Evolutionary conservation across 92 coral and sea anemone genomes (phyloP).

Genomic region (Porites lobata): DNA sequence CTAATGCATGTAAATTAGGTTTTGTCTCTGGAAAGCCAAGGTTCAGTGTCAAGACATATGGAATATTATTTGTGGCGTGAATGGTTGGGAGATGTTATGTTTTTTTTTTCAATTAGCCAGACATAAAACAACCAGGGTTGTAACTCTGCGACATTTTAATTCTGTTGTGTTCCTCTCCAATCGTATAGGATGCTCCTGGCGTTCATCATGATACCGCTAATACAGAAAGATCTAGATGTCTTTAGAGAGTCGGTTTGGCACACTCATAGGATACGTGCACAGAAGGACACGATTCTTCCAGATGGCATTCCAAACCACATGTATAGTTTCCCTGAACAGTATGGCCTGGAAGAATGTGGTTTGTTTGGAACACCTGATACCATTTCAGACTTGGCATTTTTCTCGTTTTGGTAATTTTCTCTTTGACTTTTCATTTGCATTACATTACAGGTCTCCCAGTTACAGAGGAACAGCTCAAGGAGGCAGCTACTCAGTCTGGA

Average conservation of each 20-base stretch:
- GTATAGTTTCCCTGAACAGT: constrained; percentile 30
- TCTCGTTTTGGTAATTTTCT: not conserved
- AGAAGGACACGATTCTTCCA: constrained; percentile 28
- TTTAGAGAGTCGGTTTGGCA: constrained; percentile 37
- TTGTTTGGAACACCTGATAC: not conserved
- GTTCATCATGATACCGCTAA: constrained; percentile 33
- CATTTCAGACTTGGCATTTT: not conserved
- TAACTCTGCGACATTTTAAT: constrained; percentile 34
- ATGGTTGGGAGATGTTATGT: constrained; percentile 26
- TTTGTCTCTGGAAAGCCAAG: constrained; percentile 35
- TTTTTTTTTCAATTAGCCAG: constrained; percentile 10
- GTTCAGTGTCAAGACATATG: constrained; percentile 16
- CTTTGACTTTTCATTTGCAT: not conserved
- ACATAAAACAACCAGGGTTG: constrained; percentile 40
- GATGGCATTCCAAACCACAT: constrained; percentile 45
- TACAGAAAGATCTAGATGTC: constrained; percentile 28
- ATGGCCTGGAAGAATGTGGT: constrained; percentile 50
- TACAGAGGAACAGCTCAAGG: constrained; percentile 62
- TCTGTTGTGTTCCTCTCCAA: constrained; percentile 29
- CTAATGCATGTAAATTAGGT: not conserved
- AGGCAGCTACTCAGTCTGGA: constrained; percentile 64
- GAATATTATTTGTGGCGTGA: constrained; percentile 18
- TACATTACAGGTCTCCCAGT: constrained; percentile 47
- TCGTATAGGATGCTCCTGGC: constrained; percentile 36
- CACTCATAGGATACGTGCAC: constrained; percentile 25